Evolutionary conservation across 2,888 invertebrate species (phyloP).

Genomic region (Callyntrura sp.): DNA sequence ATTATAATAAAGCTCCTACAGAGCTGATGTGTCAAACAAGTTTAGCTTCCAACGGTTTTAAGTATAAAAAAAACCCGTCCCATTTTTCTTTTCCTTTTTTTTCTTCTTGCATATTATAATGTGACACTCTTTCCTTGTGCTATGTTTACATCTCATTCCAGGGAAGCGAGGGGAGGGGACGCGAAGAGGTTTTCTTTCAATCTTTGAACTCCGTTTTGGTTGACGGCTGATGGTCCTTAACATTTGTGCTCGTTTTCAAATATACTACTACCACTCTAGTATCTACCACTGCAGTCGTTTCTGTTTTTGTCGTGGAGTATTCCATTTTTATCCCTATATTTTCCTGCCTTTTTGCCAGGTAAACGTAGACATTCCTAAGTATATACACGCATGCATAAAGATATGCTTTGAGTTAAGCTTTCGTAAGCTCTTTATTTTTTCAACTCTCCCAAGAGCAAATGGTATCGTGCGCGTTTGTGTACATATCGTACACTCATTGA

Average conservation of each 20-base stretch:
- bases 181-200: slow-evolving; percentile 23
- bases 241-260: not conserved
- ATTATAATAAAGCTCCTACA: slow-evolving; percentile 70
- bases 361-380: not conserved
- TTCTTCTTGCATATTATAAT: slow-evolving; percentile 19
- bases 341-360: too few species aligned
- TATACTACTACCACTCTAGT: not conserved
- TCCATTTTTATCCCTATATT: too few species aligned
- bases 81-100: slow-evolving; percentile 54
- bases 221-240: slow-evolving; percentile 60
- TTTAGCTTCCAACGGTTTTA: slow-evolving; percentile 67
- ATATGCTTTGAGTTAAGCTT: not conserved
- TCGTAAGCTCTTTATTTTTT: not conserved
- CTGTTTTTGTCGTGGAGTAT: too few species aligned
- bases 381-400: not conserved
- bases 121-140: slow-evolving; percentile 20
- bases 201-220: slow-evolving; percentile 29
- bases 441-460: not conserved
- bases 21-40: slow-evolving; percentile 71
- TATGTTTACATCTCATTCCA: slow-evolving; percentile 49
- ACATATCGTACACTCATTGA: not conserved
- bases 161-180: slow-evolving; percentile 34
- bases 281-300: not conserved
- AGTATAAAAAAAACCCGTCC: slow-evolving; percentile 58
- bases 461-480: not conserved